These are phyloP conservation scores for Chaetogeoica ovagalla DNA, from an alignment of 2,888 invertebrate species.

Conservation along the genomic window DNA sequence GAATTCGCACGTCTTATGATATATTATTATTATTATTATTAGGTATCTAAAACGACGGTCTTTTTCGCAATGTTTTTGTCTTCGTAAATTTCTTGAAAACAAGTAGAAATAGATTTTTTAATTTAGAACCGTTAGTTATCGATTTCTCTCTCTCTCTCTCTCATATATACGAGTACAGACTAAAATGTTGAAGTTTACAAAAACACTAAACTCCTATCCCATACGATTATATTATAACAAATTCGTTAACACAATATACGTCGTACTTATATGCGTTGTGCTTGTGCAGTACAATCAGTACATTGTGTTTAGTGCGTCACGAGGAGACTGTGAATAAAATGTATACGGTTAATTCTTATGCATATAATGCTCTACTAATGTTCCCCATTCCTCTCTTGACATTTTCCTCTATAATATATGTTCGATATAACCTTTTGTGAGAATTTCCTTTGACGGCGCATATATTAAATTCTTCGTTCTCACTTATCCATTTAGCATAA, in stretches of 20 bases:
- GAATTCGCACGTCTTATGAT: too few relatives aligned
- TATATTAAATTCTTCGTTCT: constrained; percentile 28
- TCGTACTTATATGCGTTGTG: background rate
- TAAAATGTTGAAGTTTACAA: too few relatives aligned
- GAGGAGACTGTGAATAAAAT: background rate
- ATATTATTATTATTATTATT: background rate
- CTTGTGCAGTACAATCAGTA: too few relatives aligned
- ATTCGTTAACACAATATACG: background rate
- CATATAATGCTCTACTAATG: background rate
- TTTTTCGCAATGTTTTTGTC: background rate
- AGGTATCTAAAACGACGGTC: background rate
- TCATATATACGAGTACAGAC: too few relatives aligned
- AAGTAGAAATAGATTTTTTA: background rate
- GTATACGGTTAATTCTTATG: constrained; percentile 1
- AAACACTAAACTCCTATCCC: background rate
- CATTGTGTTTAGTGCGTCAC: too few relatives aligned
- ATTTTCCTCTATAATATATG: background rate
- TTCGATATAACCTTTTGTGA: constrained; percentile 13
- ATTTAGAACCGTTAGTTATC: too few relatives aligned
- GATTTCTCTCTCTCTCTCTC: too few relatives aligned
- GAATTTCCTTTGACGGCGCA: background rate
- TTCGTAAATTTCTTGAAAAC: background rate
- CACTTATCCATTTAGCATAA: constrained; percentile 34
- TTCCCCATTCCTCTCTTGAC: background rate
- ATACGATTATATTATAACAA: background rate